Conservation (phyloP, 2,888 invertebrate species). For the Machimus rusticus region DNA sequence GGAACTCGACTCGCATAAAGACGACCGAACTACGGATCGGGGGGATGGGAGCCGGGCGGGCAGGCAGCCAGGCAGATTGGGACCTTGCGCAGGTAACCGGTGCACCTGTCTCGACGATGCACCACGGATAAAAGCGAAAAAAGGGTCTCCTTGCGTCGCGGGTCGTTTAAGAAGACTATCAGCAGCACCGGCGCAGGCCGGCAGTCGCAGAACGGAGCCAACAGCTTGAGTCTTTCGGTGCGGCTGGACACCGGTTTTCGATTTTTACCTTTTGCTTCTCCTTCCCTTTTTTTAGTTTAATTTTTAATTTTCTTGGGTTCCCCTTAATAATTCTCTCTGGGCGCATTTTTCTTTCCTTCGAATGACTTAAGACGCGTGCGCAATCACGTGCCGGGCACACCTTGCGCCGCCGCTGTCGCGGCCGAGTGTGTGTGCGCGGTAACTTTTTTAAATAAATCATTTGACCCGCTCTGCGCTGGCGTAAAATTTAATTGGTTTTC, state of each 20-base stretch:
- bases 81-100: slow-evolving; percentile 20
- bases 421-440: background rate
- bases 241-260: background rate
- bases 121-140: slow-evolving; percentile 39
- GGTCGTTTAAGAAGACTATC: slow-evolving; percentile 14
- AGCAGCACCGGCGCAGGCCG: background rate
- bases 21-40: background rate
- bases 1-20: background rate
- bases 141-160: slow-evolving; percentile 32
- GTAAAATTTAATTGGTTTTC: background rate
- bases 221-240: slow-evolving; percentile 1
- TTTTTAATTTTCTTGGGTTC: slow-evolving; percentile 18
- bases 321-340: slow-evolving; percentile 14
- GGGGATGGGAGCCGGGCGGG: background rate
- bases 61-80: background rate
- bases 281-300: background rate
- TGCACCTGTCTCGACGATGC: slow-evolving; percentile 44
- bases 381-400: slow-evolving; percentile 44
- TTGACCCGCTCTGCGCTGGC: background rate
- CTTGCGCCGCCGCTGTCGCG: background rate
- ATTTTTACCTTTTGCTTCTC: background rate
- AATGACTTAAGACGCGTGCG: slow-evolving; percentile 44
- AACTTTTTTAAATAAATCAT: slow-evolving; percentile 13
- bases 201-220: background rate
- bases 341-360: slow-evolving; percentile 41